Evolutionary conservation across 2,888 invertebrate species (phyloP).

Genomic region (Platycnemis pennipes): DNA sequence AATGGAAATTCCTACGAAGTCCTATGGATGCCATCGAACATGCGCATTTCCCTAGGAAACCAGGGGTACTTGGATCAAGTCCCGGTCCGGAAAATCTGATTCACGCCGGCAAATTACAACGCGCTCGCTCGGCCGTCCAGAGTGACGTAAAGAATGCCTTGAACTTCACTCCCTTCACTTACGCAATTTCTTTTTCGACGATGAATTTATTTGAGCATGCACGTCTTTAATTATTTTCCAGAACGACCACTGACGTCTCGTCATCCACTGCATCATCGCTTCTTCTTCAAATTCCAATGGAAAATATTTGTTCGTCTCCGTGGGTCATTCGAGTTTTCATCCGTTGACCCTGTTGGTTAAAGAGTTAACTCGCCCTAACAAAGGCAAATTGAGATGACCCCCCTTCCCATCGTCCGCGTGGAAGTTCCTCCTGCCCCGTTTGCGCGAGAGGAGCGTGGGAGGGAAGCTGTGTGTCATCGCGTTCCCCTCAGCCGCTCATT

Average conservation of each 20-base stretch:
- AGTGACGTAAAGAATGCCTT: too few relatives aligned
- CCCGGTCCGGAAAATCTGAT: too few relatives aligned
- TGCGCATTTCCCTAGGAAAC: too few relatives aligned
- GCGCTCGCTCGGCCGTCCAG: too few relatives aligned
- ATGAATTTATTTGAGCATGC: background rate
- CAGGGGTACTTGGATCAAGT: too few relatives aligned
- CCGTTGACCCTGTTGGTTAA: slow-evolving; percentile 43
- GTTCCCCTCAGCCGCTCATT: background rate
- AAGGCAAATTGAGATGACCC: slow-evolving; percentile 30
- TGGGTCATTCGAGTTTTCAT: slow-evolving; percentile 48
- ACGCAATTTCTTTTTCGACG: background rate
- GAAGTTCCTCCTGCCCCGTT: background rate
- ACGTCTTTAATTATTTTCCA: background rate
- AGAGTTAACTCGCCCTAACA: slow-evolving; percentile 52
- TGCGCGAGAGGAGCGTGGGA: slow-evolving; percentile 29
- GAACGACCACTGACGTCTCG: background rate
- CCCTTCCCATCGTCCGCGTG: background rate
- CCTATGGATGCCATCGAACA: too few relatives aligned
- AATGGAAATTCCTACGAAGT: too few relatives aligned
- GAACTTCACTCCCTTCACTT: too few relatives aligned
- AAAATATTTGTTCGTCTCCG: background rate
- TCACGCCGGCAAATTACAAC: background rate
- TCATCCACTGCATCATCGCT: background rate
- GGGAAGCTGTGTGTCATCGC: slow-evolving; percentile 19
- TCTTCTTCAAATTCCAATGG: background rate